Evolutionary conservation across 92 coral and sea anemone species (phyloP), one percentile per base, ranked within the genome.

Genomic region (Epizoanthus rinbou): DNA sequence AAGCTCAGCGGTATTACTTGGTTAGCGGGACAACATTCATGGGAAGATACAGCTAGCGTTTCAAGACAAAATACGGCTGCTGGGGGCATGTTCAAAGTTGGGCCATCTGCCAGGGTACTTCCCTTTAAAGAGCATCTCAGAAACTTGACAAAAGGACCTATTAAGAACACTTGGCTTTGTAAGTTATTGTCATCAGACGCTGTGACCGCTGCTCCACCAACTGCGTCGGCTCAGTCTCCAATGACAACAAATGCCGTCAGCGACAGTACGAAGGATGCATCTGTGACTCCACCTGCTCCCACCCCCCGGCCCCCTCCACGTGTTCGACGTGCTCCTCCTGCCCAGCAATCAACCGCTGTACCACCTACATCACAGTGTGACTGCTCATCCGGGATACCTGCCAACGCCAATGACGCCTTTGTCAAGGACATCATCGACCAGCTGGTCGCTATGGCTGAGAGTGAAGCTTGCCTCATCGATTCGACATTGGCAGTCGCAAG

Each of bases 401-500:
- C 89, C 21, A 86, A 87, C 14, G 85, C 90, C 15, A 87, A 87
- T 62, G 68, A 85, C 58, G 84, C 79, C 47, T 64, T 72, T 35
- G 74, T 93, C 56, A 82, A 79, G 14, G 80, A 69, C 57, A 74
- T 87, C n/a, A 89, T 91, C 53, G 66, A 81, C 31, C 58, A 69
- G 80, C 75, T 93, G 79, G 68, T 57, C 47, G 86, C 81, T 0
- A 85, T 84, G 86, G 93, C 91, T 16, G 93, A 91, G 75, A 88
- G 87, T 23, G 94, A 94, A 58, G 91, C 98, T 25, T 90, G 98
- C 39, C 84, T 90, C 3, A 87, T 97, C 41, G 98, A 97, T 80
- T 93, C 99, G 15, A 91, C 91, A 4, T 87, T 88, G 69, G 89
- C 98, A 6, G 86, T 92, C 11, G 92, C 98, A 4, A 71, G 89